phyloP scores from a whole-genome alignment of 2,888 invertebrate species.

The Mechanitis mazaeus region DNA sequence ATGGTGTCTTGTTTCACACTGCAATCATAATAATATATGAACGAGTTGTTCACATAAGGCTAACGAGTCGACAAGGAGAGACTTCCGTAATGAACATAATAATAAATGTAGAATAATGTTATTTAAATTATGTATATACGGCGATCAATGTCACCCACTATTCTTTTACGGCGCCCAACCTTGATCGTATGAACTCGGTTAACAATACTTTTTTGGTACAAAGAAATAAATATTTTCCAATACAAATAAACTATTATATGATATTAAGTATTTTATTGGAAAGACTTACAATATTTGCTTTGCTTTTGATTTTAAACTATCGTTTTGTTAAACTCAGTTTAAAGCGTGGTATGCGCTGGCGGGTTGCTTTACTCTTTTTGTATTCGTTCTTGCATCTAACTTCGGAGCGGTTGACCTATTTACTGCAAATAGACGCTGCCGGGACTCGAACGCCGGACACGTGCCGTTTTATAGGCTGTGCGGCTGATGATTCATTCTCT shows the following conservation, averaged over 20 bases:
- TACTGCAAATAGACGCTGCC: conserved; percentile 70
- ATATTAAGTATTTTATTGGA: not conserved
- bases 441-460: conserved; percentile 53
- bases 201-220: conserved; percentile 21
- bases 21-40: conserved; percentile 36
- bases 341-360: conserved; percentile 34
- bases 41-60: conserved; percentile 50
- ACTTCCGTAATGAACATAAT: conserved; percentile 59
- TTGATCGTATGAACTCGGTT: conserved; percentile 49
- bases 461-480: conserved; percentile 39
- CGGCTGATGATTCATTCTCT: conserved; percentile 16
- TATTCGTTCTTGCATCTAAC: conserved; percentile 74
- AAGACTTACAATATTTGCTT: too few relatives aligned
- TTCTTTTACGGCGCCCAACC: conserved; percentile 53
- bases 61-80: conserved; percentile 44
- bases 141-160: conserved; percentile 61
- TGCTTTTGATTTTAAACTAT: not conserved
- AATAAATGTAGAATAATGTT: conserved; percentile 43
- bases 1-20: conserved; percentile 13
- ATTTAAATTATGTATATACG: conserved; percentile 51
- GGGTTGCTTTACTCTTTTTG: conserved; percentile 72
- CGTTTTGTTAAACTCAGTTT: conserved; percentile 15
- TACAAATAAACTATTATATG: conserved; percentile 1
- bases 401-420: conserved; percentile 73
- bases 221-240: conserved; percentile 21